These are phyloP conservation scores for Leucophenga varia DNA, from an alignment of 1,140 invertebrate species.

Conservation along the genomic window DNA sequence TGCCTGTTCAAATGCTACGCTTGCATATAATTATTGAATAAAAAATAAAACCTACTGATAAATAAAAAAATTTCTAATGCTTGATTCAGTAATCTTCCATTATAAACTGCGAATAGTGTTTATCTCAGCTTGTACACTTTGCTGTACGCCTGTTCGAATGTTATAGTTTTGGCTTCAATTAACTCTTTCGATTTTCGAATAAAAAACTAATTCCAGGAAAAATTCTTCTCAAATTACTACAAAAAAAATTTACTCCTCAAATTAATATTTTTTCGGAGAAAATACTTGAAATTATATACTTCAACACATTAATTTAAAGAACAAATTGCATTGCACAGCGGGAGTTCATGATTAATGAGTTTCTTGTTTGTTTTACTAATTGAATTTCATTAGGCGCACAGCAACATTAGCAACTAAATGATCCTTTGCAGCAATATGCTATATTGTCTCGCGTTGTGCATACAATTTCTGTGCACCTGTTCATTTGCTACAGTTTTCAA, in stretches of 20 bases:
- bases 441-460: no score
- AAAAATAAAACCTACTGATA: constrained; percentile 12
- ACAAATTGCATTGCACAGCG: no score
- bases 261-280: constrained; percentile 9
- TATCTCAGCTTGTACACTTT: background rate
- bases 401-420: no score
- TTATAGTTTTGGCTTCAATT: constrained; percentile 13
- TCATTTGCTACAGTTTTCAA: constrained; percentile 25
- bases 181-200: constrained; percentile 11
- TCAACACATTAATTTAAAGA: no score
- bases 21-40: no score
- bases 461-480: constrained; percentile 15
- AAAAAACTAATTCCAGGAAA: no score
- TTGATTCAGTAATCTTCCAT: no score
- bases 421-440: no score
- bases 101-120: no score
- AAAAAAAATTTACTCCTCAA: no score
- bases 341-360: constrained; percentile 22
- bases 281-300: constrained; percentile 24
- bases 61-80: constrained; percentile 8
- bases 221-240: constrained; percentile 2
- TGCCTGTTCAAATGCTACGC: constrained; percentile 28
- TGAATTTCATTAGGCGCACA: constrained; percentile 45
- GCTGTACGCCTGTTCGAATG: constrained; percentile 16
- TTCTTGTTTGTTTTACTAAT: constrained; percentile 41